Conservation (phyloP, 1,140 invertebrate species). For the Venturia canescens region DNA sequence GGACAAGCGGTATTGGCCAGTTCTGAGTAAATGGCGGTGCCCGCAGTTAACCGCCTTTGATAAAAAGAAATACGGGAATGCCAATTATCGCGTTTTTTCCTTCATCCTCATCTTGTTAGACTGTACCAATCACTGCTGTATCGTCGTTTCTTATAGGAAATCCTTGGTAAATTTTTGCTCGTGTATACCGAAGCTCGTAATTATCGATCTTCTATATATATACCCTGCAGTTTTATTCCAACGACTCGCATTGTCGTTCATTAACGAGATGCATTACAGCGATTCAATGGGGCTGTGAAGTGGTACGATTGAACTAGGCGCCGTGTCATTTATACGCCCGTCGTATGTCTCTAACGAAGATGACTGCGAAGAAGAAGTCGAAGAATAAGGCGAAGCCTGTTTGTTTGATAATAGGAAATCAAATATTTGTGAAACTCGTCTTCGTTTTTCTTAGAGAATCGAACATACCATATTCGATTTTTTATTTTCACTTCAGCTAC, state of each 20-base stretch:
- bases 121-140: conserved; percentile 10
- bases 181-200: conserved; percentile 1
- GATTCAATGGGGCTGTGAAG: not conserved
- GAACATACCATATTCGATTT: not conserved
- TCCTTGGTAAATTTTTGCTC: conserved; percentile 5
- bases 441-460: not conserved
- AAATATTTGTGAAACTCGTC: not conserved
- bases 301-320: conserved; percentile 5
- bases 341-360: conserved; percentile 6
- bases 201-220: conserved; percentile 18
- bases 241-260: conserved; percentile 24
- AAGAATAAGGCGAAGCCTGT: conserved; percentile 16
- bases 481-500: not conserved
- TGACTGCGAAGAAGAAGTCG: not conserved
- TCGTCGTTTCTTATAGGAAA: not conserved
- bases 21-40: not conserved
- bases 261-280: conserved; percentile 8
- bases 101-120: not conserved
- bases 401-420: conserved; percentile 15
- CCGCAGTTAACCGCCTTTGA: not conserved
- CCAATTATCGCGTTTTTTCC: not conserved
- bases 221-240: not conserved
- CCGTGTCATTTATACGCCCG: not conserved
- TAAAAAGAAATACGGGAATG: conserved; percentile 25
- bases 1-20: not conserved